Evolutionary conservation across 2,888 invertebrate species (phyloP).

Genomic region (Eledone cirrhosa): DNA sequence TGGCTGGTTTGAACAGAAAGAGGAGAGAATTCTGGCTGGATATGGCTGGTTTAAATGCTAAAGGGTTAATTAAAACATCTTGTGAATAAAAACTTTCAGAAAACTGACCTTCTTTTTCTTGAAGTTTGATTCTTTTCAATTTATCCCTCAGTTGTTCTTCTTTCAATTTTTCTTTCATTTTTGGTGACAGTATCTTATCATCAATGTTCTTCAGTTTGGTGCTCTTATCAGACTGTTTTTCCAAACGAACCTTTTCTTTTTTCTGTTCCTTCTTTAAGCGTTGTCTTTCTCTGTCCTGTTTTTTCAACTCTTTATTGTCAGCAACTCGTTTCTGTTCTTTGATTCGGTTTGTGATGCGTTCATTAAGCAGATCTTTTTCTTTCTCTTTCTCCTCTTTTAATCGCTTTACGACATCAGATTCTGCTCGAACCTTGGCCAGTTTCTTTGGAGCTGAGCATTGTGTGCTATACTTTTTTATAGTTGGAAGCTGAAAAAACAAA

Average conservation of each 20-base stretch:
- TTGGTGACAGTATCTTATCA: slow-evolving; percentile 35
- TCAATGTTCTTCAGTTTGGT: slow-evolving; percentile 40
- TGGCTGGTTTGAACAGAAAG: too few relatives aligned
- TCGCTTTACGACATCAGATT: slow-evolving; percentile 45
- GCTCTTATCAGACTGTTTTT: slow-evolving; percentile 34
- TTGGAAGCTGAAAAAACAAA: slow-evolving; percentile 29
- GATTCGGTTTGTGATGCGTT: slow-evolving; percentile 30
- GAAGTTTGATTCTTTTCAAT: slow-evolving; percentile 28
- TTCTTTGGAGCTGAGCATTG: slow-evolving; percentile 44
- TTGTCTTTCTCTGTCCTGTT: too few relatives aligned
- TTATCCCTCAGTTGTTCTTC: slow-evolving; percentile 29
- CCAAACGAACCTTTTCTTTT: slow-evolving; percentile 32
- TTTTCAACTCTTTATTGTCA: slow-evolving; percentile 8
- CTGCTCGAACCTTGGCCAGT: slow-evolving; percentile 40
- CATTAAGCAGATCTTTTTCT: slow-evolving; percentile 26
- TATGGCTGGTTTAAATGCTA: too few relatives aligned
- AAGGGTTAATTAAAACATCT: too few relatives aligned
- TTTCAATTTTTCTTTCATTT: slow-evolving; percentile 33
- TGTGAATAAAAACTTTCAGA: too few relatives aligned
- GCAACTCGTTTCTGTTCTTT: slow-evolving; percentile 29
- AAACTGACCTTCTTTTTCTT: slow-evolving; percentile 19
- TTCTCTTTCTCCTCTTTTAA: slow-evolving; percentile 44
- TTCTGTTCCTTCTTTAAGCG: background rate
- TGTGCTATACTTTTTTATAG: slow-evolving; percentile 32
- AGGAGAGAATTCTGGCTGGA: too few relatives aligned